These are phyloP conservation scores for Megaceryle maxima DNA, from an alignment of 2,113 vertebrate genomes.

Conservation along the genomic window DNA sequence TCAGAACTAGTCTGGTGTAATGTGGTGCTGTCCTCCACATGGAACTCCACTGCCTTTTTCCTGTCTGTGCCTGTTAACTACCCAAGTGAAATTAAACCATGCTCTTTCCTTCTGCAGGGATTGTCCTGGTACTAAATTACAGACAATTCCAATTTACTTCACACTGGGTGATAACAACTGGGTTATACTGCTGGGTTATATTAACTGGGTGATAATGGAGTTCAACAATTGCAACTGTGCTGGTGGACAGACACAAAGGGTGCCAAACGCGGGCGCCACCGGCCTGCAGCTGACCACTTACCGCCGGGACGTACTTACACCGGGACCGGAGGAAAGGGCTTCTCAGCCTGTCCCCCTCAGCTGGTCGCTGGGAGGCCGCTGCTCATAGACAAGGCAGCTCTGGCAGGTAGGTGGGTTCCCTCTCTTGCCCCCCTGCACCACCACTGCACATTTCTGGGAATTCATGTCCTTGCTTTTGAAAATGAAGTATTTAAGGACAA, in stretches of 20 bases:
- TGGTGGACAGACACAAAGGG: neutral
- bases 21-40: neutral
- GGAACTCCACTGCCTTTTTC: neutral
- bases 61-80: neutral
- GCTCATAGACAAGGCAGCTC: neutral
- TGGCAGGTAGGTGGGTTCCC: rapidly evolving
- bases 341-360: neutral
- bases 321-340: neutral
- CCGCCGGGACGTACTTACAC: neutral
- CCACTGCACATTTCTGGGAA: neutral
- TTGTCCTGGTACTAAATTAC: neutral
- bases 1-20: neutral
- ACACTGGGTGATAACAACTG: neutral
- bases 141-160: neutral
- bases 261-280: neutral
- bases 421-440: neutral
- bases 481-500: neutral
- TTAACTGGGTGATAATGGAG: neutral
- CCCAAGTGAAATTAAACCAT: neutral
- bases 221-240: neutral
- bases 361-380: neutral
- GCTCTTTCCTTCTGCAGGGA: neutral
- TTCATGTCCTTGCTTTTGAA: neutral
- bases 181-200: too few species aligned
- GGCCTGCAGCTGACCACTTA: neutral